Conservation (phyloP, 2,888 invertebrate species). For the Pseudococcus longispinus region DNA sequence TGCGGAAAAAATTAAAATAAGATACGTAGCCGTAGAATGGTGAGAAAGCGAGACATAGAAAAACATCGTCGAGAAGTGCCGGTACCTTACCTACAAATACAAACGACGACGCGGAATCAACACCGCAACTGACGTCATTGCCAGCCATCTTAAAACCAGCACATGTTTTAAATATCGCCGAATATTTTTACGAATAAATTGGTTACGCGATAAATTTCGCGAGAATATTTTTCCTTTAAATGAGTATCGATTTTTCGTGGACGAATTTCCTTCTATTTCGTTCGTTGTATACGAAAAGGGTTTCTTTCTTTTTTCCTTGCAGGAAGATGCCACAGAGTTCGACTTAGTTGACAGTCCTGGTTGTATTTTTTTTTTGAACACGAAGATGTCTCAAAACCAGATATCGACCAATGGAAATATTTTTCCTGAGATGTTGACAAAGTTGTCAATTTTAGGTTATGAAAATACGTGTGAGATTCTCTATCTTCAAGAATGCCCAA, state of each 20-base stretch:
- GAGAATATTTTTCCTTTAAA: neutral
- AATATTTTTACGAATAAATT: constrained; percentile 5
- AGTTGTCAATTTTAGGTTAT: too few species aligned
- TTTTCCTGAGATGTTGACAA: too few species aligned
- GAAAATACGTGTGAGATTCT: too few species aligned
- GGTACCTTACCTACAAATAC: too few species aligned
- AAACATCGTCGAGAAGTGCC: neutral
- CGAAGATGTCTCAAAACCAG: neutral
- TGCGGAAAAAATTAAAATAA: neutral
- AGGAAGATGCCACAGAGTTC: neutral
- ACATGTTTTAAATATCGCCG: constrained; percentile 14
- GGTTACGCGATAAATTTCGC: neutral
- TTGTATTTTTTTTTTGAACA: neutral
- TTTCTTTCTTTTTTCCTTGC: neutral
- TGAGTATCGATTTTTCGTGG: neutral
- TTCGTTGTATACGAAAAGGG: neutral
- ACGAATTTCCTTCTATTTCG: neutral
- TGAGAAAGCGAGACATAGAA: neutral
- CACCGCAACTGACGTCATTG: constrained; percentile 15
- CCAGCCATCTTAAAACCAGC: neutral
- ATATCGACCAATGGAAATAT: too few species aligned
- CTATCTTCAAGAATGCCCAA: too few species aligned
- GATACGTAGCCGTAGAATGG: neutral
- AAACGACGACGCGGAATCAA: neutral
- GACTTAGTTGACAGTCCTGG: neutral